Base-by-base conservation (phyloP, 1,140 invertebrate genomes). In the Hormaphis cornu region DNA sequence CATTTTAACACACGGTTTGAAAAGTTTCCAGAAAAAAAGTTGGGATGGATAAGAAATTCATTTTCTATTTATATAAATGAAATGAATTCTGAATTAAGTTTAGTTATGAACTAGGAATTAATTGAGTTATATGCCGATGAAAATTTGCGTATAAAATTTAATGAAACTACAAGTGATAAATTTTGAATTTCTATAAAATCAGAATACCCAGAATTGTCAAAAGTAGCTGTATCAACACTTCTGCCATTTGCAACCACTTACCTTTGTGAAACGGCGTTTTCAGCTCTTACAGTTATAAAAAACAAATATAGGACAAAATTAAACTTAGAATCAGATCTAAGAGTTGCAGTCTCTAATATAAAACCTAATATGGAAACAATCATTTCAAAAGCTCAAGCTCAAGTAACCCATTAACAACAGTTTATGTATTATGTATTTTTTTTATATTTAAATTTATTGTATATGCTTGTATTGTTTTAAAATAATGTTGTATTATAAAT, bases 131-230 rank as follows among this genome's bases (percentile, higher is more conserved):
- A n/a, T 18, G 16, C 46, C 16, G 46, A 50, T 50, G 46, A 50
- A 50, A 50, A 50, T 50, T 20, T 50, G 20, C 46, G 46, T 50
- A 50, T 50, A 16, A 50, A 20, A 50, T 50, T 50, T 50, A 16
- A 50, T 18, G 46, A 50, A 44, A 44, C 16, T 50, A 20, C 46
- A 46, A n/a, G 42, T 46, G 42, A 46, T 46, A 46, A 10, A 46
- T 46, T 46, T 46, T 46, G 42, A n/a, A 50, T 50, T 50, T 50
- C 46, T 22, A 50, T 50, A 16, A 50, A 50, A 50, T 50, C 18
- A 18, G 46, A 50, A 50, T 50, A 50, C 20, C 46, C 46, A 50
- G 46, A 50, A 50, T 50, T 50, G 20, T 50, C 46, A 50, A 50
- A 50, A 50, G 16, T 18, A 50, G 46, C 46, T 20, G 20, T 50